Evolutionary conservation across 2,888 invertebrate species (phyloP), one percentile per base, ranked within the genome.

Genomic region (Chaetogeoica ovagalla): DNA sequence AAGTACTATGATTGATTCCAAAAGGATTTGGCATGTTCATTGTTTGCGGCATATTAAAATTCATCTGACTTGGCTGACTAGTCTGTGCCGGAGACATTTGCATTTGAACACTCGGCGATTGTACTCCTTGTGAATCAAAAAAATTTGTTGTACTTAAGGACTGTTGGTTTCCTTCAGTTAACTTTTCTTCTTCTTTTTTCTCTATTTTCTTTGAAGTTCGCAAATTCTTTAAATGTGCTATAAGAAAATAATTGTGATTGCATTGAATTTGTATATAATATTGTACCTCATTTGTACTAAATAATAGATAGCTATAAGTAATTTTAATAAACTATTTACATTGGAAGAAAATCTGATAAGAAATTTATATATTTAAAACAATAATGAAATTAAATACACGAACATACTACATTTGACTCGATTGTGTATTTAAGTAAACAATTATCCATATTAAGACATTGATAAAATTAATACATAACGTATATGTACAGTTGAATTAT

Each of bases 181-280:
- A 43, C 15, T 79, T 79, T 57, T 79, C 79, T 79, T 79, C 77
- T 77, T 79, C 79, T 71, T 79, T 79, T 71, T 79, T 79, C 5
- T 79, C 79, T 23, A 62, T 70, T 71, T 79, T 79, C 21, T 71
- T 79, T 23, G 79, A 39, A 13, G 62, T 39, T 23, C 79, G 62
- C 9, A 79, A 79, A 30, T 65, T 71, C 21, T 79, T 79, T 55
- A 79, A 71, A 65, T 79, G 71, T 43, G 43, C 79, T 75, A 43
- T 7, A 55, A 59, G 11, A n/a, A 6, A 55, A 23, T 43, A 43
- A 43, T 30, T 52, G 52, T 52, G 11, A 13, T 30, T 39, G 21
- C 11, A 3, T 59, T 21, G 59, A 1, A 21, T 59, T 21, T 30
- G 4, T 30, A 55, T 55, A 8, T 2, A 59, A 59, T 57, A n/a